Base-by-base conservation (phyloP, 2,888 invertebrate genomes). In the Aspidiotus rigidus region DNA sequence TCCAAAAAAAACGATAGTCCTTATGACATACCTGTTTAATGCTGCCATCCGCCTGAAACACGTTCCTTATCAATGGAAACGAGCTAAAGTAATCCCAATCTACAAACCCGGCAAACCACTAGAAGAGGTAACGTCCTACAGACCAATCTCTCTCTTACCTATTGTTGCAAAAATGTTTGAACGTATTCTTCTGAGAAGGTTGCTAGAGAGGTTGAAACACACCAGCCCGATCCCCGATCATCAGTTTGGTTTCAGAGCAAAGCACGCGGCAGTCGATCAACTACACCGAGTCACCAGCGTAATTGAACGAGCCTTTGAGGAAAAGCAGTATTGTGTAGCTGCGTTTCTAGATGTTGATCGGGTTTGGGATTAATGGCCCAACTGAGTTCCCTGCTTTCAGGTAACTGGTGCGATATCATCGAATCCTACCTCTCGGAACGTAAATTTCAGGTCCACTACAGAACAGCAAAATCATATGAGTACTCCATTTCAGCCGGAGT, bases 21-120 rank as follows among this genome's bases (percentile, higher is more conserved):
- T 71, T 28, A 54, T 76, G 0, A 73, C 74, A 6, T 61, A 71
- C 15, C 57, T 75, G 0, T 70, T 73, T 10, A 75, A 75, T 62
- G 73, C 75, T 9, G 17, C 71, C n/a, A 7, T 74, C 7, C 63
- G 72, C 71, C 28, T 73, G 28, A 54, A 63, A 10, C 73, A 74
- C 40, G 71, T 75, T 9, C 74, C 74, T 0, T 56, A 61, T 9
- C 70, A 73, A 40, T 75, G 74, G 71, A 75, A 75, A 15, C 66
- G 40, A 40, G 54, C 63, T 0, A 11, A 62, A 16, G 69, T 71
- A 11, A 69, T 69, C 17, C 42, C 69, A 55, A 69, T 70, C 41
- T 49, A 41, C 9, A 71, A 71, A 67, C 69, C 64, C 9, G 42
- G 16, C 11, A 71, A 57, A 44, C 64, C 64, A 2, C 13, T 44